Evolutionary conservation across 2,888 invertebrate genomes (phyloP), one percentile per base, ranked within the genome.

Genomic region (Digitonthophagus gazella): DNA sequence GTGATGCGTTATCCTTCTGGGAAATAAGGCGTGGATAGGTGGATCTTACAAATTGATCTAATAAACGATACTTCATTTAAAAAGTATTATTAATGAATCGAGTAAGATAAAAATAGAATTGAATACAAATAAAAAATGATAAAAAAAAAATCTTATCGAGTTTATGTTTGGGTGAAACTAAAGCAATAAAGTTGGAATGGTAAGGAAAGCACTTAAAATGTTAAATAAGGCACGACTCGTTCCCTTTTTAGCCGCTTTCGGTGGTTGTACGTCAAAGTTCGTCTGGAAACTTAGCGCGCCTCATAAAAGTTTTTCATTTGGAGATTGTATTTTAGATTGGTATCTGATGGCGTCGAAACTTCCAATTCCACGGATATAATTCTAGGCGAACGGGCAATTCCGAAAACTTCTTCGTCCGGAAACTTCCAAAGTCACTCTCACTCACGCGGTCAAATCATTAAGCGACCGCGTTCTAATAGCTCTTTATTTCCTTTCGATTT

Each of bases 281-380:
- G 61, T 11, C 61, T 61, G 61, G 18, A 19, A 61, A 61, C 61
- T 61, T 61, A 61, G 61, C 20, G 20, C 20, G 20, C 61, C 61
- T 61, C 61, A 61, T 61, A 61, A 61, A 61, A 61, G 18, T 61
- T 61, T 61, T 61, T 61, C 61, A 61, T 61, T 61, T 61, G 20
- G 19, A 61, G 61, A 61, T 61, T 61, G 18, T 61, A 61, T 61
- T 61, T 61, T 61, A 61, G 61, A 61, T 61, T 61, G 61, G 61
- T 61, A 61, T 61, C 61, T 61, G 61, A 61, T 61, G 61, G 61
- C 61, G 61, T 20, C 20, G 61, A 61, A 61, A 61, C 61, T 19
- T 20, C 61, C 61, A 61, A 61, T 61, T 61, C 61, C 61, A 20
- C 18, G 18, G 19, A 61, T 20, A 61, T 61, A 61, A 61, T 61